Evolutionary conservation across 53 echinoderm and acorn worm species (phyloP).

Genomic region (Henricia sp.): DNA sequence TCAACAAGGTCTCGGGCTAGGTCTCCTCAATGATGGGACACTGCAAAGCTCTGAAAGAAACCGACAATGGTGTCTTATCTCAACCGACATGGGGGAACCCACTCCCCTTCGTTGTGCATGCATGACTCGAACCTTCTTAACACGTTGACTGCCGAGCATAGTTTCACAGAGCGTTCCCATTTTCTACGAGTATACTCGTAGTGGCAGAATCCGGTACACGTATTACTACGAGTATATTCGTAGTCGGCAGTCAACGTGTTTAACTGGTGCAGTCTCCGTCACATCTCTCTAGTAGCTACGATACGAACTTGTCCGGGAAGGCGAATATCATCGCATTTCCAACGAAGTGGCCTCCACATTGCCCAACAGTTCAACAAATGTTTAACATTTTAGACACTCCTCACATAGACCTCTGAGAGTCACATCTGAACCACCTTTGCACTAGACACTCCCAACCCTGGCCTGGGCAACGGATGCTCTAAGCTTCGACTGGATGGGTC

Average conservation of each 20-base stretch:
- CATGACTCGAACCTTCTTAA: slow-evolving; percentile 15
- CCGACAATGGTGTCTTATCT: slow-evolving; percentile 68
- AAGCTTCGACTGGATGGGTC: background rate
- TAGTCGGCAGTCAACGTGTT: no score
- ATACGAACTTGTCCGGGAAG: background rate
- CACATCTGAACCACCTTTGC: background rate
- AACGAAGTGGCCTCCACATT: slow-evolving; percentile 23
- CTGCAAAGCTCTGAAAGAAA: background rate
- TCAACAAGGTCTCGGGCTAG: background rate
- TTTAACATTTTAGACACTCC: background rate
- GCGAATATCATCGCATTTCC: slow-evolving; percentile 1
- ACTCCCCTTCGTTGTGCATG: slow-evolving; percentile 17
- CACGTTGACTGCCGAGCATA: no score
- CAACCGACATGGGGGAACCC: slow-evolving; percentile 54
- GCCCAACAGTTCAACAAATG: background rate
- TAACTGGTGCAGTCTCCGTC: slow-evolving; percentile 30
- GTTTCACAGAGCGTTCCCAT: no score
- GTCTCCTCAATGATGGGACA: background rate
- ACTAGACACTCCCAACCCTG: background rate
- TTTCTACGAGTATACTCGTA: no score
- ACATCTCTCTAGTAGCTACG: background rate
- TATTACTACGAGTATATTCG: no score
- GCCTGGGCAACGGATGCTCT: slow-evolving; percentile 27
- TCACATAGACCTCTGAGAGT: slow-evolving; percentile 8
- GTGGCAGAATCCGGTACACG: no score